These are phyloP conservation scores for Trachemys scripta DNA, from an alignment of 2,113 vertebrate genomes.

Conservation along the genomic window DNA sequence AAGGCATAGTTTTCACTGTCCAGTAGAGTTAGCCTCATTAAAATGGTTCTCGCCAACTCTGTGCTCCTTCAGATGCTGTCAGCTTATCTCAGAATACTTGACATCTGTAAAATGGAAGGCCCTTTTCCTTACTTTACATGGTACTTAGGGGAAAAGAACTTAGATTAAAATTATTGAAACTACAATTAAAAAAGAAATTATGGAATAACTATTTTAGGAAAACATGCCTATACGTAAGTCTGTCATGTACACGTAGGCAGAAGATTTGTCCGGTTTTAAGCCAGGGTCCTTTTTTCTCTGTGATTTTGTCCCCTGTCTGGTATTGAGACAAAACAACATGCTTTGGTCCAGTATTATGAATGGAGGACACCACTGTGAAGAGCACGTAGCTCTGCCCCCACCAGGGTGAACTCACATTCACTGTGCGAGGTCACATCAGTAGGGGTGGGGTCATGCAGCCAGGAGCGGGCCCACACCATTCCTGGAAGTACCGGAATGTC, in stretches of 20 bases:
- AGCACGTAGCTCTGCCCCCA: not conserved
- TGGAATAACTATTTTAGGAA: not conserved
- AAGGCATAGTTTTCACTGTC: slow-evolving; percentile 35
- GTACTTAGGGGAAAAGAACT: not conserved
- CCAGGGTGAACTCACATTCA: not conserved
- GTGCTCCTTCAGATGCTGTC: slow-evolving; percentile 50
- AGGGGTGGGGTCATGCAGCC: not conserved
- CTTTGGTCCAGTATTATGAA: not conserved
- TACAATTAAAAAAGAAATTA: not conserved
- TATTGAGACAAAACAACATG: not conserved
- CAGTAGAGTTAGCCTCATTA: slow-evolving; percentile 58
- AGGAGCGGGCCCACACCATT: not conserved
- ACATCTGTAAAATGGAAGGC: slow-evolving; percentile 64
- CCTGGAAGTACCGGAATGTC: not conserved
- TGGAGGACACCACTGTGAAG: not conserved
- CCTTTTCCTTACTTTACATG: not conserved
- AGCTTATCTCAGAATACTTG: slow-evolving; percentile 66
- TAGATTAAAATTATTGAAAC: not conserved
- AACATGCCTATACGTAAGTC: not conserved
- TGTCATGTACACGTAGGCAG: not conserved
- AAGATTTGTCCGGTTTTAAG: not conserved
- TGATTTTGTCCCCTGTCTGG: not conserved
- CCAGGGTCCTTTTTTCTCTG: not conserved
- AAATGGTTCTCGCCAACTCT: slow-evolving; percentile 40
- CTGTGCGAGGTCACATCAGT: not conserved